Conservation (phyloP, 1,140 invertebrate genomes). For the Apis dorsata region DNA sequence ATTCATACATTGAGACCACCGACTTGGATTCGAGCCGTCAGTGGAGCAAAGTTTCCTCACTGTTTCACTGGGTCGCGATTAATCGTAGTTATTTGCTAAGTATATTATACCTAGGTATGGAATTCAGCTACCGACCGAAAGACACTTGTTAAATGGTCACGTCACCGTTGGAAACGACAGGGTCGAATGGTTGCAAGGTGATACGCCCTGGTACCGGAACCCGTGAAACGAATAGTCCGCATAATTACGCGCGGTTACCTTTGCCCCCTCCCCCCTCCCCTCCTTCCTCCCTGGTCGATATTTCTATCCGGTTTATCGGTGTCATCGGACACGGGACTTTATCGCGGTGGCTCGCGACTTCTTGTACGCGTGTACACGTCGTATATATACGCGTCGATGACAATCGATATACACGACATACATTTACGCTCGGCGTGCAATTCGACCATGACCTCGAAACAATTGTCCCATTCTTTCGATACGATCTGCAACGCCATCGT, state of each 20-base stretch:
- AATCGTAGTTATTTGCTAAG: conserved; percentile 12
- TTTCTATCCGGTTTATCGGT: conserved; percentile 45
- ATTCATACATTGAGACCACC: not conserved
- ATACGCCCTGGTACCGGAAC: conserved; percentile 59
- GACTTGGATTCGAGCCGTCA: not conserved
- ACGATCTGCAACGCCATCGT: not conserved
- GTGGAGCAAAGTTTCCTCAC: not conserved
- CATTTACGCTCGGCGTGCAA: conserved; percentile 26
- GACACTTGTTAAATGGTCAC: conserved; percentile 17
- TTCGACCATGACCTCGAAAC: conserved; percentile 51
- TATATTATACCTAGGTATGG: not conserved
- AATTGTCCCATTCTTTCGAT: conserved; percentile 44
- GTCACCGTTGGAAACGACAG: not conserved
- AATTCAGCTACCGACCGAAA: conserved; percentile 2
- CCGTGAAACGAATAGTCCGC: conserved; percentile 36
- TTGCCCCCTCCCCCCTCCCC: not conserved
- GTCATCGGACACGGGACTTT: conserved; percentile 47
- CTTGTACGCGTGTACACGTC: not conserved
- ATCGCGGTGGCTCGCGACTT: not conserved
- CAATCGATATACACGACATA: conserved; percentile 45
- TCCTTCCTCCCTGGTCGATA: conserved; percentile 46
- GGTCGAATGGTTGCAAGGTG: conserved; percentile 45
- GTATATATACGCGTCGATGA: conserved; percentile 10
- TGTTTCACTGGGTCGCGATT: not conserved
- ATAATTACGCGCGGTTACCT: conserved; percentile 51